phyloP scores from a whole-genome alignment of 2,113 vertebrate genomes.

The Psilopsiagon aurifrons region DNA sequence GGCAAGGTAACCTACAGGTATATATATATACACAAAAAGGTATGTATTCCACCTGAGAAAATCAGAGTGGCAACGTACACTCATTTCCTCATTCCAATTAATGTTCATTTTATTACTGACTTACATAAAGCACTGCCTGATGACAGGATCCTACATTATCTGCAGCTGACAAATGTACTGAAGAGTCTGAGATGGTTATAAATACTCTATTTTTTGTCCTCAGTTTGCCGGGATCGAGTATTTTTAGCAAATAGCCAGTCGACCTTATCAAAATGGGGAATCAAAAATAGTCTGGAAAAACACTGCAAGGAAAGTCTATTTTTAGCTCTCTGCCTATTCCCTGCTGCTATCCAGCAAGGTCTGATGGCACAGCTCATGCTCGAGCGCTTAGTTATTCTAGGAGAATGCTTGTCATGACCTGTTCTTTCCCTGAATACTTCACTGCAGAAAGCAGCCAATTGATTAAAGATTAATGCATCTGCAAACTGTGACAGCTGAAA shows the following conservation, averaged over 20 bases:
- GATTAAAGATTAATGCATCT: constrained; percentile 82
- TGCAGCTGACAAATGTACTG: constrained; percentile 55
- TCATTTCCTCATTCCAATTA: not conserved
- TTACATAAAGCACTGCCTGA: constrained; percentile 65
- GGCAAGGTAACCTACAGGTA: not conserved
- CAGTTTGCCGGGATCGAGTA: constrained; percentile 80
- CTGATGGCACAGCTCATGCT: constrained; percentile 65
- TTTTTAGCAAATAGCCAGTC: constrained; percentile 85
- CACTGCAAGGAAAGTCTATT: constrained; percentile 77
- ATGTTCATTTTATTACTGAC: constrained; percentile 47
- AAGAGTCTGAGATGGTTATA: constrained; percentile 65
- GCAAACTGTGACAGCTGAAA: constrained; percentile 67
- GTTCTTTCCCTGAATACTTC: constrained; percentile 54
- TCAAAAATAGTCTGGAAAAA: constrained; percentile 84
- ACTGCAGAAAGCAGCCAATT: constrained; percentile 67
- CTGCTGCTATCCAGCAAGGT: constrained; percentile 67
- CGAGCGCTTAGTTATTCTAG: constrained; percentile 65
- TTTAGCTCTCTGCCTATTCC: constrained; percentile 69
- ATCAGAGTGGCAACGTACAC: not conserved
- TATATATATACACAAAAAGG: not conserved
- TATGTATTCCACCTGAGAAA: not conserved
- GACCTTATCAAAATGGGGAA: constrained; percentile 85
- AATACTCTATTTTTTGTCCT: constrained; percentile 81
- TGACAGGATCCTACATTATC: constrained; percentile 35
- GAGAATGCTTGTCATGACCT: constrained; percentile 58